A percentile compares a stretch with the other conserved stretches of the same genome.
These are phyloP conservation scores for Cheirogaleus major DNA, from an alignment of 2,797 vertebrate genomes.

Conservation along the genomic window DNA sequence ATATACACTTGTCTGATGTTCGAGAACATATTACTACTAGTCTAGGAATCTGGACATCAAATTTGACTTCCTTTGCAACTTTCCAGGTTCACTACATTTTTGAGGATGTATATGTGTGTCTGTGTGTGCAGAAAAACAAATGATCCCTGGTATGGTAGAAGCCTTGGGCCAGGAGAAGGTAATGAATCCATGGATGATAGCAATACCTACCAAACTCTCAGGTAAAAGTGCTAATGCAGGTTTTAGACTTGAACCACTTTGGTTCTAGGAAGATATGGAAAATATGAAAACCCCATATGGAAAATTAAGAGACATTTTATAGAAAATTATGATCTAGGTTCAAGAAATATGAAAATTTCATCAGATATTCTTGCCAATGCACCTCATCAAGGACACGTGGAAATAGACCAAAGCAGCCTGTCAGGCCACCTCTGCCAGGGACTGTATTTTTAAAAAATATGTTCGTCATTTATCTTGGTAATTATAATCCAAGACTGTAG, in stretches of 20 bases:
- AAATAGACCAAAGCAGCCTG: slow-evolving; percentile 68
- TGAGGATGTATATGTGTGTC: neutral
- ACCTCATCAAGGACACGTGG: slow-evolving; percentile 72
- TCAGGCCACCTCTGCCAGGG: slow-evolving; percentile 44
- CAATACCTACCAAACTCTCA: neutral
- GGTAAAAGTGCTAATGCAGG: neutral
- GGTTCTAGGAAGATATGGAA: slow-evolving; percentile 6
- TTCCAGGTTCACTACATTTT: neutral
- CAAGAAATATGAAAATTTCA: slow-evolving; percentile 70
- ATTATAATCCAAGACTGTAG: slow-evolving; percentile 57
- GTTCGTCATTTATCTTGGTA: slow-evolving; percentile 64
- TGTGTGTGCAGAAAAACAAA: neutral
- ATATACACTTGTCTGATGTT: neutral
- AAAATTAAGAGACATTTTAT: slow-evolving; percentile 60
- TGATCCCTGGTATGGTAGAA: neutral
- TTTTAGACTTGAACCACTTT: slow-evolving; percentile 24
- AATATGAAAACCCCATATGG: slow-evolving; percentile 55
- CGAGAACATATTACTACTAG: neutral
- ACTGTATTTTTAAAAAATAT: slow-evolving; percentile 13
- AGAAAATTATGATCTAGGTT: slow-evolving; percentile 58
- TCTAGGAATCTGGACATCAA: neutral
- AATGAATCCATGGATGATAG: neutral
- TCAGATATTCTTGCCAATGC: slow-evolving; percentile 61
- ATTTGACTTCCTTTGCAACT: neutral
- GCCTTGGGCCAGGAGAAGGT: neutral